Evolutionary conservation across 2,888 invertebrate genomes (phyloP).

Genomic region (Bedellia somnulentella): DNA sequence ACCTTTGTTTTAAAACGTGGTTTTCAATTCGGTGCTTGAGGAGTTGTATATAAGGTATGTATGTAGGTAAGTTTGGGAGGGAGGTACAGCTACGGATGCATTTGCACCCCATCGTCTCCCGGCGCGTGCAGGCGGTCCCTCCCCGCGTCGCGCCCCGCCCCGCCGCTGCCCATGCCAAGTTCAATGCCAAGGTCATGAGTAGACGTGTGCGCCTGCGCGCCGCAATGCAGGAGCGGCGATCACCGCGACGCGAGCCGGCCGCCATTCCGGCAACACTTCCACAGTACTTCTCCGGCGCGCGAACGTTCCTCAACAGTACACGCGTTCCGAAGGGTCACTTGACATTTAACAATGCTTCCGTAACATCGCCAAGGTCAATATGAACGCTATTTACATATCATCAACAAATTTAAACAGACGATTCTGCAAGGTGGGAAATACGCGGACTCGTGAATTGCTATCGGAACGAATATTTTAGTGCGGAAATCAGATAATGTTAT

Average conservation of each 20-base stretch:
- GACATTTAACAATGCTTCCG: slow-evolving; percentile 1
- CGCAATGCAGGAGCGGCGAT: slow-evolving; percentile 66
- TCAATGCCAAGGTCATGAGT: slow-evolving; percentile 80
- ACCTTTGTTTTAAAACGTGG: too few species aligned
- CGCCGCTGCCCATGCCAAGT: slow-evolving; percentile 71
- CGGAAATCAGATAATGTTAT: too few species aligned
- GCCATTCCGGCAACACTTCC: too few species aligned
- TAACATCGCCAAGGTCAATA: slow-evolving; percentile 3
- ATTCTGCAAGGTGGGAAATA: too few species aligned
- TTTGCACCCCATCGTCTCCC: slow-evolving; percentile 24
- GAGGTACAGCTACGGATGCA: slow-evolving; percentile 54
- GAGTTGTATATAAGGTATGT: too few species aligned
- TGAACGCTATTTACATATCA: too few species aligned
- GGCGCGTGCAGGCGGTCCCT: slow-evolving; percentile 14
- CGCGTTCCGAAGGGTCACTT: neutral
- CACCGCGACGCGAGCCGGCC: slow-evolving; percentile 28
- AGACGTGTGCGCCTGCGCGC: slow-evolving; percentile 66
- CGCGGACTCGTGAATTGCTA: too few species aligned
- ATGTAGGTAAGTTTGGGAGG: slow-evolving; percentile 24
- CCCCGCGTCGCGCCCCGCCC: slow-evolving; percentile 20
- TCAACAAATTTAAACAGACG: too few species aligned
- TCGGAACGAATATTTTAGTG: too few species aligned
- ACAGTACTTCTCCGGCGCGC: slow-evolving; percentile 48
- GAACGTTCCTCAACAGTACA: slow-evolving; percentile 15
- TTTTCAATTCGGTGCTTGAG: too few species aligned